phyloP scores from a whole-genome alignment of 2,888 invertebrate genomes.

The Ceriagrion tenellum region DNA sequence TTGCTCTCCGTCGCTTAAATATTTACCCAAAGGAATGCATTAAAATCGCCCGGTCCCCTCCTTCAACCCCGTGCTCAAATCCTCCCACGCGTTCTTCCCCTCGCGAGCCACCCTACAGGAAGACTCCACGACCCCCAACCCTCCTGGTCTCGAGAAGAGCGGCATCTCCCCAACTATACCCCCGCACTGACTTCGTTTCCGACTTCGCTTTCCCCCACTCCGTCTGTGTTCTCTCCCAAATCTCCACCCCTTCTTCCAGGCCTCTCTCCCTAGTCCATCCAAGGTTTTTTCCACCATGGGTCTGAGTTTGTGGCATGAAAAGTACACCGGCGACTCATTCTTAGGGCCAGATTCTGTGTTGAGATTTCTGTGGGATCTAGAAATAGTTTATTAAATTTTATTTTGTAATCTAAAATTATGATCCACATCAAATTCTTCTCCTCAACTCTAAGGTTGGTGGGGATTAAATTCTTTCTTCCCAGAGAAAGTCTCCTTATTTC shows the following conservation, averaged over 20 bases:
- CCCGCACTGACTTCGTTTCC: neutral
- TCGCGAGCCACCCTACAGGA: neutral
- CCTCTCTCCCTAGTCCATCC: neutral
- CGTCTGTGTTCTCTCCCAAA: neutral
- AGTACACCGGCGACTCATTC: no score
- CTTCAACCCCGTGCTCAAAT: neutral
- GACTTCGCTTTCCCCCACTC: neutral
- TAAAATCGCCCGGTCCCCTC: slow-evolving; percentile 25
- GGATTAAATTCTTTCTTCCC: no score
- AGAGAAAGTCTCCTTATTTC: no score
- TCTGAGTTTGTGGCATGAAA: no score
- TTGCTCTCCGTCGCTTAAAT: slow-evolving; percentile 56
- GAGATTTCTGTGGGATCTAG: no score
- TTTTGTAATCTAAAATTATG: no score
- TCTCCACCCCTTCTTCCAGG: neutral
- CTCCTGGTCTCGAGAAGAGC: neutral
- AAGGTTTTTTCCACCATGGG: neutral
- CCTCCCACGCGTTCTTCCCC: neutral
- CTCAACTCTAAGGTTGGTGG: no score
- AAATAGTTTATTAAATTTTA: no score
- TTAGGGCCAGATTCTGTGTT: no score
- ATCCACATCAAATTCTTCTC: no score
- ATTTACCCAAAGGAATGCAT: slow-evolving; percentile 65
- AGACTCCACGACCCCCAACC: neutral
- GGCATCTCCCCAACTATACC: neutral